phyloP scores from a whole-genome alignment of 2,888 invertebrate genomes.

The Aphidius colemani region DNA sequence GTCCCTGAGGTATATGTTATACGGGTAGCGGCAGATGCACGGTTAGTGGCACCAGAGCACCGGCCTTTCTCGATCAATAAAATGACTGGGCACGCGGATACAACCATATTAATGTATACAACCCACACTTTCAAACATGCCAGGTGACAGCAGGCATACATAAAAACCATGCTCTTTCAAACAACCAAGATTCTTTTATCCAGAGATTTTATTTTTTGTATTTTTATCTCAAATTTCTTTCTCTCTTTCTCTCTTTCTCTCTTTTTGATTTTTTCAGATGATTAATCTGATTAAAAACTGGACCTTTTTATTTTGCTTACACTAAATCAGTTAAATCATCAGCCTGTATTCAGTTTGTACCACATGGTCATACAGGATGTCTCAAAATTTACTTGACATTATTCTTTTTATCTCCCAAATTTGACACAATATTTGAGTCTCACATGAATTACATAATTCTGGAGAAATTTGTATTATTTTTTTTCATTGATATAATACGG shows the following conservation, averaged over 20 bases:
- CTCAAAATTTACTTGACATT: too few species aligned
- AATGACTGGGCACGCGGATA: constrained; percentile 10
- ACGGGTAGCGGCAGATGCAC: constrained; percentile 37
- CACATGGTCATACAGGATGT: too few species aligned
- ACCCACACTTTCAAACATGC: not conserved
- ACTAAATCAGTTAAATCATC: too few species aligned
- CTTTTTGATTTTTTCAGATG: too few species aligned
- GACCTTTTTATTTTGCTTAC: too few species aligned
- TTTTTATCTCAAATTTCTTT: constrained; percentile 1
- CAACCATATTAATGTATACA: not conserved
- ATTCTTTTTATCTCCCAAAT: too few species aligned
- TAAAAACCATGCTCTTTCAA: constrained; percentile 21
- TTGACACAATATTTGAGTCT: too few species aligned
- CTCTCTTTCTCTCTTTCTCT: constrained; percentile 22
- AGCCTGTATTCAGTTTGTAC: too few species aligned
- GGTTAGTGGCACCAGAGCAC: constrained; percentile 31
- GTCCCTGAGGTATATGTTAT: constrained; percentile 29
- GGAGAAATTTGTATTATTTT: too few species aligned
- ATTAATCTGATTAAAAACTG: too few species aligned
- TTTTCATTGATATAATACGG: too few species aligned
- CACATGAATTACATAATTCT: too few species aligned
- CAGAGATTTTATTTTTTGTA: not conserved
- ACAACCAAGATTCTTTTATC: constrained; percentile 13
- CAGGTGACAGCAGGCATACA: not conserved
- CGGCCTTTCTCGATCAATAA: constrained; percentile 18